Base-by-base conservation (phyloP, 2,888 invertebrate species). In the Leptinotarsa haldemani region DNA sequence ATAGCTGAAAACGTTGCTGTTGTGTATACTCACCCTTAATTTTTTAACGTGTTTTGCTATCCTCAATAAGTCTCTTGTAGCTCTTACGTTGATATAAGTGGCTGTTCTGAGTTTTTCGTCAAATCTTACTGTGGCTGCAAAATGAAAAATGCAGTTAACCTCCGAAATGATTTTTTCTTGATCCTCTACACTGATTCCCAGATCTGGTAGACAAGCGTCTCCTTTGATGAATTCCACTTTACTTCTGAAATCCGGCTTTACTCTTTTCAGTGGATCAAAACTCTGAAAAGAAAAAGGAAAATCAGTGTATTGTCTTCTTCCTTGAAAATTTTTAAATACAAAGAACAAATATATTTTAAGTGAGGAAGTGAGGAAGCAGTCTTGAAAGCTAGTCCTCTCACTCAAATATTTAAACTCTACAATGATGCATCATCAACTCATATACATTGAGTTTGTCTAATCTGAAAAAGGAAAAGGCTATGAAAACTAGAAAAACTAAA, bases 51-150 rank as follows among this genome's bases (percentile, higher is more conserved):
- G 87, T 83, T 90, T 91, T 82, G 93, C 92, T 53, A 95, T 86
- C 9, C 89, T 87, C 16, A 94, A 84, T 74, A 95, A 86, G 80
- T 92, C 90, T 75, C 90, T 88, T 0, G 93, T 92, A 63, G 92
- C 92, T 50, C 90, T 87, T 9, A 94, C 91, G 86, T 95, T 95
- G 86, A 94, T 92, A 73, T 90, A 89, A 30, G 92, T 88, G 0
- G 94, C 92, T n/a, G 89, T 84, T 85, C 90, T 90, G 16, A 95
- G 86, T 65, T 90, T 90, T 83, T 94, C 94, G 83, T 94, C 93
- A 83, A 95, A 95, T 77, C 91, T 89, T 22, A 94, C 92, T 1
- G 94, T 94, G 1, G 94, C 94, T 2, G 94, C 94, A 64, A 92
- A 92, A 84, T 95, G 94, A 84, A 95, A 91, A 15, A 95, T 91